phyloP scores from a whole-genome alignment of 1,140 invertebrate species.

The Drosophila kepulauana region DNA sequence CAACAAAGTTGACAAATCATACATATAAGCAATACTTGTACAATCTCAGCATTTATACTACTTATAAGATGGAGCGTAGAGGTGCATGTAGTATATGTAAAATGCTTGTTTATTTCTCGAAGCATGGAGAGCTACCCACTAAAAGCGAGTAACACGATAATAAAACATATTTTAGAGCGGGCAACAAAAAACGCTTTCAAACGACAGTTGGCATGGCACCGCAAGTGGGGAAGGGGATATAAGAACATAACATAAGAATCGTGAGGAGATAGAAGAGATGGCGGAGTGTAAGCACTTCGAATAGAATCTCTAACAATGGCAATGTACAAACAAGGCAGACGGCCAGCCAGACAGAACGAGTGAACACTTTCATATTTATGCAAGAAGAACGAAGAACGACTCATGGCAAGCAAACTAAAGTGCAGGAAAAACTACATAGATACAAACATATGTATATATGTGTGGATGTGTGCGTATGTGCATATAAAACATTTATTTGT shows the following conservation, averaged over 20 bases:
- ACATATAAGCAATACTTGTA: slow-evolving; percentile 27
- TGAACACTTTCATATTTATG: slow-evolving; percentile 31
- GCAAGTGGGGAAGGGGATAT: slow-evolving; percentile 2
- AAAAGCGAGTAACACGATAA: slow-evolving; percentile 79
- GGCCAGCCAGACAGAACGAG: neutral
- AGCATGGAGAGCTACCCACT: slow-evolving; percentile 51
- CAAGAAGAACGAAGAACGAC: slow-evolving; percentile 65
- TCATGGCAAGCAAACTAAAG: slow-evolving; percentile 70
- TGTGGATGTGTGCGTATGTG: slow-evolving; percentile 19
- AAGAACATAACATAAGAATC: neutral
- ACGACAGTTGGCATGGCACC: slow-evolving; percentile 67
- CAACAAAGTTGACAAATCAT: slow-evolving; percentile 17
- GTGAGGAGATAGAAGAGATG: neutral
- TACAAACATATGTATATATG: slow-evolving; percentile 1
- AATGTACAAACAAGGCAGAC: slow-evolving; percentile 18
- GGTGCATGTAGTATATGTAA: neutral
- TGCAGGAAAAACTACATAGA: slow-evolving; percentile 65
- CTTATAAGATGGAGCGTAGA: neutral
- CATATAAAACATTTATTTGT: slow-evolving; percentile 70
- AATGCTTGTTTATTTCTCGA: slow-evolving; percentile 13
- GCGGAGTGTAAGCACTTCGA: slow-evolving; percentile 15
- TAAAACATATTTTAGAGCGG: slow-evolving; percentile 79
- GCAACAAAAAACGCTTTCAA: slow-evolving; percentile 67
- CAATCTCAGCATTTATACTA: slow-evolving; percentile 28
- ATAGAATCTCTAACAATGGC: slow-evolving; percentile 18